Conservation (phyloP, 30 jellyfish, hydroid and myxozoan species). For the Haliclystus octoradiatus region DNA sequence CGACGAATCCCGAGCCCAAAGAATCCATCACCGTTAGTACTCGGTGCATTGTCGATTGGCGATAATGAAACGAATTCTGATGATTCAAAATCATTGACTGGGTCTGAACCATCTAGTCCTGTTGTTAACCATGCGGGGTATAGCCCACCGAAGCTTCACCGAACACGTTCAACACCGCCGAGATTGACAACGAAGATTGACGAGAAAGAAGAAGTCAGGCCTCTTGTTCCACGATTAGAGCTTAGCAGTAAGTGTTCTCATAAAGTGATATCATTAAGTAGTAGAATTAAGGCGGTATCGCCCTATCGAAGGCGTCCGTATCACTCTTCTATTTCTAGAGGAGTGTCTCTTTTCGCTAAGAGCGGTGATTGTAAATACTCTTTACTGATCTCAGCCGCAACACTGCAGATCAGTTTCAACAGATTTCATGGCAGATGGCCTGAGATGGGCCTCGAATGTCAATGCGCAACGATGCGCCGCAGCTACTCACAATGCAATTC, state of each 20-base stretch:
- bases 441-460: no score
- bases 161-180: slow-evolving; percentile 95
- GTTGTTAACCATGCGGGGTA: slow-evolving; percentile 23
- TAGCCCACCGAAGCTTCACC: slow-evolving; percentile 46
- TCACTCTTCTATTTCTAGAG: slow-evolving; percentile 1
- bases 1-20: slow-evolving; percentile 97
- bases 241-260: slow-evolving; percentile 36
- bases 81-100: background rate
- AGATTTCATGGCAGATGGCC: no score
- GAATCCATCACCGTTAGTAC: slow-evolving; percentile 93
- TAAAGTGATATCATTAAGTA: no score
- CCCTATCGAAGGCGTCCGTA: no score
- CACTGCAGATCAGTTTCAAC: no score
- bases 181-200: slow-evolving; percentile 42
- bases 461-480: no score
- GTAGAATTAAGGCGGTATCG: no score
- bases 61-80: slow-evolving; percentile 4
- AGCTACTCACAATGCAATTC: no score
- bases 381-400: no score
- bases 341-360: no score
- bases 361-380: no score
- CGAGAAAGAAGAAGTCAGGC: slow-evolving; percentile 1
- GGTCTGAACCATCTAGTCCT: slow-evolving; percentile 80
- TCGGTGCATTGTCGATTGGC: slow-evolving; percentile 46
- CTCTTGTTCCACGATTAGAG: slow-evolving; percentile 31